These are phyloP conservation scores for Hedya salicella DNA, from an alignment of 2,888 invertebrate species.

Conservation along the genomic window DNA sequence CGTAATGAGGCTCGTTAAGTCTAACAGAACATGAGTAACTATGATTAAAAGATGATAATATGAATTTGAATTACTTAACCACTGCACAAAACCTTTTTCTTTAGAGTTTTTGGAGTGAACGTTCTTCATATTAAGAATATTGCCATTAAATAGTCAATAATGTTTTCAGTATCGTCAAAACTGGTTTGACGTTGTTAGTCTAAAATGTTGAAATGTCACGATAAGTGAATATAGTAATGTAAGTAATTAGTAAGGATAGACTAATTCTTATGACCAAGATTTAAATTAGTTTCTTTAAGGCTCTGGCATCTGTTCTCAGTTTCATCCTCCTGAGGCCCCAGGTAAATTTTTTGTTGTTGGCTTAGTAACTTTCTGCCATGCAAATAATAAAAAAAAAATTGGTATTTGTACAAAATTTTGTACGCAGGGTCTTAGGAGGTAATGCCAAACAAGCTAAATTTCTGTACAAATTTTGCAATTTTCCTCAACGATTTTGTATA, in stretches of 20 bases:
- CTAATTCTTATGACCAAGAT: conserved; percentile 37
- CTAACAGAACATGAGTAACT: too few species aligned
- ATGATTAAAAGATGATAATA: too few species aligned
- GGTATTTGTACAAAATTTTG: too few species aligned
- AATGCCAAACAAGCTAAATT: not conserved
- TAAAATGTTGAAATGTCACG: conserved; percentile 13
- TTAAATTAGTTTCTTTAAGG: conserved; percentile 24
- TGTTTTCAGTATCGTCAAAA: not conserved
- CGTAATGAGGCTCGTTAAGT: too few species aligned
- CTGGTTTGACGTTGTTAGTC: conserved; percentile 18
- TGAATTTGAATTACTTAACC: too few species aligned
- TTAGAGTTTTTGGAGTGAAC: not conserved
- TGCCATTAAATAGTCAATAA: conserved; percentile 15
- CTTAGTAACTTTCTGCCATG: too few species aligned
- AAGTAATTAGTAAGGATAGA: conserved; percentile 18
- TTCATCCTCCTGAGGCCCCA: too few species aligned
- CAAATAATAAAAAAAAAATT: too few species aligned
- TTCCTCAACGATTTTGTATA: not conserved
- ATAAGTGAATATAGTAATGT: not conserved
- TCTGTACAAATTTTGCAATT: conserved; percentile 7
- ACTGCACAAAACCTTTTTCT: too few species aligned
- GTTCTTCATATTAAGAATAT: conserved; percentile 15
- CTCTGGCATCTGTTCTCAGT: not conserved
- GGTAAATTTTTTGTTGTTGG: too few species aligned
- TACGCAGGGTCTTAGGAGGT: too few species aligned